Evolutionary conservation across 1,140 invertebrate species (phyloP).

Genomic region (Lucilia cuprina): DNA sequence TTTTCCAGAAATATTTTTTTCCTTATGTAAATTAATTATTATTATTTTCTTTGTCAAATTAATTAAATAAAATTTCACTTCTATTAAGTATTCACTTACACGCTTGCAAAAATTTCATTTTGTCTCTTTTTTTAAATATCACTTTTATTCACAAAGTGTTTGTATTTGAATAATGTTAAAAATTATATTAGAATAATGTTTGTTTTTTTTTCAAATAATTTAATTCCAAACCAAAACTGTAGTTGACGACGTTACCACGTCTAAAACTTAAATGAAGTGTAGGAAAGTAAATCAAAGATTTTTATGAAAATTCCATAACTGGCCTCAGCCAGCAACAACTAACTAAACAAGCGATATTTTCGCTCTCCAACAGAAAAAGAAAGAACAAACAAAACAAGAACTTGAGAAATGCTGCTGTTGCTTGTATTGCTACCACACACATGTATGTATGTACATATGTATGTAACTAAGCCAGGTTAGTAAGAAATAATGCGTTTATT

Average conservation of each 20-base stretch:
- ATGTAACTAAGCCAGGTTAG: background rate
- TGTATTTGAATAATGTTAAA: background rate
- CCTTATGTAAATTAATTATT: too few relatives aligned
- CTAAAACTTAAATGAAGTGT: constrained; percentile 53
- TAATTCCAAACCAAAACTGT: background rate
- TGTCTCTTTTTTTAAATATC: background rate
- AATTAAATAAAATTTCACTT: background rate
- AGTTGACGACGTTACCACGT: constrained; percentile 30
- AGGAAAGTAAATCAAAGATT: constrained; percentile 60
- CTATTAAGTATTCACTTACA: constrained; percentile 20
- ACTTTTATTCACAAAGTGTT: background rate
- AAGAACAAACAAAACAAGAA: background rate
- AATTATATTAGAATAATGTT: background rate
- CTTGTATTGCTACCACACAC: too few relatives aligned
- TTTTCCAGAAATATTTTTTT: background rate
- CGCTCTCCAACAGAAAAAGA: background rate
- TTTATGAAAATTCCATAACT: constrained; percentile 46
- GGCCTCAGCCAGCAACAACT: too few relatives aligned
- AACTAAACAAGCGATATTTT: constrained; percentile 38
- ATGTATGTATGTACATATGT: too few relatives aligned
- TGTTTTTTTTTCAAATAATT: background rate
- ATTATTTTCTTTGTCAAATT: too few relatives aligned
- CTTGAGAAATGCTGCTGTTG: background rate
- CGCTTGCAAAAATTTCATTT: constrained; percentile 29
- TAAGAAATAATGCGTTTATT: background rate